Base-by-base conservation (phyloP, 2,888 invertebrate species). In the Hypomecis punctinalis region DNA sequence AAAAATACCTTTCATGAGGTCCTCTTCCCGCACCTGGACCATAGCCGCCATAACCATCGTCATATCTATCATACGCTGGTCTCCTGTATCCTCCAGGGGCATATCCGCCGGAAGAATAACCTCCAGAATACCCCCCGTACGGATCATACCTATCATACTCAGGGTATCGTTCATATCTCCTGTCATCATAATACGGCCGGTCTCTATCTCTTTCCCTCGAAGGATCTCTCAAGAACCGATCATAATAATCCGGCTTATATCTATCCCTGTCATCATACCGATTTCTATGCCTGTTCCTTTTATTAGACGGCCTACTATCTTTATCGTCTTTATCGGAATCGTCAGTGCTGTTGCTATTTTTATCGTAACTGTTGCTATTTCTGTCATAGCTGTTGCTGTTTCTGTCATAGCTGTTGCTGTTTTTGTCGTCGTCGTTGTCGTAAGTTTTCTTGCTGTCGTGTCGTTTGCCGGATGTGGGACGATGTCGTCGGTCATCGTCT, bases 171-270 rank as follows among this genome's bases (percentile, higher is more conserved):
- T 91, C 90, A 66, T 86, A 87, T 33, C 90, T 76, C 57, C 89
- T 79, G 13, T 85, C 89, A 35, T 90, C 89, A 46, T 89, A 84
- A 67, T 78, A 78, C 5, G 76, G 83, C 52, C 84, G 75, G 6
- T 85, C 82, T 46, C 81, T 82, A 66, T 85, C 85, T 53, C 88
- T 82, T 49, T 87, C 88, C 71, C 89, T 85, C 8, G 87, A 85
- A 0, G 91, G 88, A 69, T 92, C 91, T 69, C 90, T 82, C 46
- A 91, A 66, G 66, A 90, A 91, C 60, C 90, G 82, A 43, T 92
- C 91, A 61, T 91, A 91, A 56, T 91, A 89, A 67, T 91, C 91
- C 8, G 88, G 88, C n/a, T 88, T 82, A 62, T 91, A 91, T 67
- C 88, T 84, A 48, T 91, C 91, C 66, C 91, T 82, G 43, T 91